Evolutionary conservation across 2,113 vertebrate genomes (phyloP), one percentile per base, ranked within the genome.

Genomic region (Myocastor coypus): DNA sequence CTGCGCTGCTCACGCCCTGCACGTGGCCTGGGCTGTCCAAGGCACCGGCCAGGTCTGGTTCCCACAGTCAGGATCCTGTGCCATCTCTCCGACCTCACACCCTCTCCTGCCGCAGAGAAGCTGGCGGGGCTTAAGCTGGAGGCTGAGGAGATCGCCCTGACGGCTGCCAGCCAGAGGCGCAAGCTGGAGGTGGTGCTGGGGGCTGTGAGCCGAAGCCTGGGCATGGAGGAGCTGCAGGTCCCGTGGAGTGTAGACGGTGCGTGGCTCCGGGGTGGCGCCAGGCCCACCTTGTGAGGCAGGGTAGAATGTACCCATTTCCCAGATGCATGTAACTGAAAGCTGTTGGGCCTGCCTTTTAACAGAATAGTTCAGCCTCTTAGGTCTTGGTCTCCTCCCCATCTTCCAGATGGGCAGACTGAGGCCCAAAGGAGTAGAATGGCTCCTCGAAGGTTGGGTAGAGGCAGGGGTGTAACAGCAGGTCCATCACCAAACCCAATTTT

Each of bases 161-260:
- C 98, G 0, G 92, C 97, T 0, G 66, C 63, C 14, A 99, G 99
- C 75, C 99, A 99, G 98, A 97, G 97, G 30, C 98, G 77, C 85
- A 99, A 99, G 92, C 98, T 99, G 40, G 89, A 98, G 0, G 40
- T 98, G 46, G 97, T 99, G 89, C 95, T 99, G 96, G 98, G 98
- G 93, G 98, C 98, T 5, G 71, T 99, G 96, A 96, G 98, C 50
- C 96, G 98, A 96, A 98, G 94, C 55, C 98, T 99, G 94, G 98
- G 97, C 30, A 86, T 97, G 80, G 98, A 99, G 85, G 92, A 97
- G 97, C 97, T n/a, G 16, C 90, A 97, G 91, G 97, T 94, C 97
- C 99, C 98, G 96, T 99, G 99, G 99, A 99, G 97, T 4, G 96
- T 99, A 95, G 98, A 99, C 90, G 97, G 99, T 99, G 98, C 94